These are phyloP conservation scores for Panonychus citri DNA, from an alignment of 1,140 invertebrate species.

Conservation along the genomic window DNA sequence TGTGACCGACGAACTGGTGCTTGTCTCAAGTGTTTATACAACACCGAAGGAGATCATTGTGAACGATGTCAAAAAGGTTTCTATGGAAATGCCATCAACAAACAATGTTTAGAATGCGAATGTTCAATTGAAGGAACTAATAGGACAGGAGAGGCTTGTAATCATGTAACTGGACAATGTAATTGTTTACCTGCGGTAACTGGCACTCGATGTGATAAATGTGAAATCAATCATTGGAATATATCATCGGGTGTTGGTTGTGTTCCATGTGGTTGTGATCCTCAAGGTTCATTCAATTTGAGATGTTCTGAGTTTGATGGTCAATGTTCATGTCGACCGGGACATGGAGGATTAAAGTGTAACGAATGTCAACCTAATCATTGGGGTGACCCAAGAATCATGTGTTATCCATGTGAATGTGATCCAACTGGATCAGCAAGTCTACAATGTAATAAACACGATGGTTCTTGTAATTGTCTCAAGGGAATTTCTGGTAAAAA, in stretches of 20 bases:
- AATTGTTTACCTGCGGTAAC: conserved; percentile 67
- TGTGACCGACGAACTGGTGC: conserved; percentile 73
- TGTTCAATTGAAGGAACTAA: conserved; percentile 68
- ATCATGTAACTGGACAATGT: conserved; percentile 64
- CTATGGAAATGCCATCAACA: conserved; percentile 48
- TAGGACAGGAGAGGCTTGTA: conserved; percentile 34
- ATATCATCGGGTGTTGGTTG: conserved; percentile 74
- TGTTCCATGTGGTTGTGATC: conserved; percentile 71
- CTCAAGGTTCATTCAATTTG: conserved; percentile 32
- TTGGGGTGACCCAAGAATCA: conserved; percentile 71
- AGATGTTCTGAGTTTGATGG: conserved; percentile 37
- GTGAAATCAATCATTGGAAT: conserved; percentile 69
- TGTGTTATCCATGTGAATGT: conserved; percentile 50
- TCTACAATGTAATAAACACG: conserved; percentile 58
- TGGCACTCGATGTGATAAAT: conserved; percentile 57
- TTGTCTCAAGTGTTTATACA: conserved; percentile 78
- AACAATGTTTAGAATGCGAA: conserved; percentile 57
- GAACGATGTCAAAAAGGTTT: conserved; percentile 60
- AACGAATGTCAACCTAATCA: conserved; percentile 77
- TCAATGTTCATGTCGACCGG: conserved; percentile 69
- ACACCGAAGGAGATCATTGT: conserved; percentile 78
- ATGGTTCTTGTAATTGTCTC: conserved; percentile 65
- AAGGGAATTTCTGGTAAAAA: conserved; percentile 75
- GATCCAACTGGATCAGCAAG: conserved; percentile 57
- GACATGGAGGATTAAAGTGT: conserved; percentile 78